Evolutionary conservation across 2,113 vertebrate genomes (phyloP).

Genomic region (Nannobrachium achirus): DNA sequence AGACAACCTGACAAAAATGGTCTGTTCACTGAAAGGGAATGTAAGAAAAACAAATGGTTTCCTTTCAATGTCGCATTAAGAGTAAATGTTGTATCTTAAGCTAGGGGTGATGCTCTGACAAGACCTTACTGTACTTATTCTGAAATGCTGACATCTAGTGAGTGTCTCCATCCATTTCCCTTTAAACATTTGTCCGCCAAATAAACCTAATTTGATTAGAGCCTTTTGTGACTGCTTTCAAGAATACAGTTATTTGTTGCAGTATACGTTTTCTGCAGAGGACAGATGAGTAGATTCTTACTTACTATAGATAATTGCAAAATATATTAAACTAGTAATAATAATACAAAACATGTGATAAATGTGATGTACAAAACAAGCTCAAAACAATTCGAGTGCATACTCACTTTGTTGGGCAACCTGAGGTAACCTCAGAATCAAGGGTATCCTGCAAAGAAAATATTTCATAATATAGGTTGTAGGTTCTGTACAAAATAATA

Average conservation of each 20-base stretch:
- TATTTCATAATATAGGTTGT: neutral
- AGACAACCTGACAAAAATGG: neutral
- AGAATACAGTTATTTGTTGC: neutral
- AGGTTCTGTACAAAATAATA: too few species aligned
- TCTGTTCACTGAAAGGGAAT: neutral
- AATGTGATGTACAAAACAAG: neutral
- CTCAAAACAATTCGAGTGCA: neutral
- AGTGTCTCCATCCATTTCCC: neutral
- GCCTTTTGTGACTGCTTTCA: neutral
- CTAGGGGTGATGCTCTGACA: neutral
- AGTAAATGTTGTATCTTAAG: neutral
- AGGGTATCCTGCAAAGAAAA: conserved; percentile 55
- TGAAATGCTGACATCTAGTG: conserved; percentile 2
- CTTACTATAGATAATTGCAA: neutral
- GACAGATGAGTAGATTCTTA: neutral
- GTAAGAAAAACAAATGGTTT: neutral
- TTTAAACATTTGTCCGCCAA: neutral
- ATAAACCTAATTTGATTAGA: neutral
- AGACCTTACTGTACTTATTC: neutral
- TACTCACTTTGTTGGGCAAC: conserved; percentile 57
- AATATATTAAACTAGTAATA: neutral
- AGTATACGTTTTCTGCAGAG: neutral
- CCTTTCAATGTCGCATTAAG: neutral
- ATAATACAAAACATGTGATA: neutral
- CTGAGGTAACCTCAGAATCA: conserved; percentile 21